Evolutionary conservation across 2,888 invertebrate species (phyloP), one percentile per base, ranked within the genome.

Genomic region (Tineola bisselliella): DNA sequence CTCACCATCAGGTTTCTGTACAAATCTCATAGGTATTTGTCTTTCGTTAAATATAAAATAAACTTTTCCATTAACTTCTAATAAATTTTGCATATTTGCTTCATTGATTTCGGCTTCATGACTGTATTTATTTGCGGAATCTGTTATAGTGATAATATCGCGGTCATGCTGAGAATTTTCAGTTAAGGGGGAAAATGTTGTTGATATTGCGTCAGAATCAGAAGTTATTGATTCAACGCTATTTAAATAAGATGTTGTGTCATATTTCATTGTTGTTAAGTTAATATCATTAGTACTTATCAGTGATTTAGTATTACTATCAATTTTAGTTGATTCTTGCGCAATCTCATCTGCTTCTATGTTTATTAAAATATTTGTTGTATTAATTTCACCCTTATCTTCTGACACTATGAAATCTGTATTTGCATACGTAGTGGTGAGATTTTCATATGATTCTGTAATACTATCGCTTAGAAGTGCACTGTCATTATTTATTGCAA

Each of bases 41-140:
- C 33, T 38, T 15, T 13, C 15, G 25, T 38, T 58, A 38, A 58
- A 58, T 33, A 33, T 4, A 58, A 58, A 58, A 58, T 58, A 58
- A 12, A 58, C 8, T 58, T 58, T 58, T 33, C 58, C 58, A 58
- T 38, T 13, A 13, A 58, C 17, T 13, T 58, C 25, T 33, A 38
- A 38, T 30, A 33, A 31, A 25, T 38, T 58, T 54, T 8, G 10
- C 17, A 48, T 48, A 48, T 48, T 48, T 48, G 48, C 17, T 48
- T 15, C 48, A 48, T 17, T 48, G 17, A 48, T 48, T 48, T 17
- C 48, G 48, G 6, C 15, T 13, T 48, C 48, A 15, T 15, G 48
- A 10, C 48, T 17, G n/a, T 13, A 48, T 48, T 48, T 48, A 15
- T 48, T 48, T 48, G 48, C 48, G 10, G 8, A 15, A 17, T 48